A percentile compares a stretch with the other conserved stretches of the same genome.
These are phyloP conservation scores for Otis tarda DNA, from an alignment of 2,113 vertebrate genomes.

Conservation along the genomic window DNA sequence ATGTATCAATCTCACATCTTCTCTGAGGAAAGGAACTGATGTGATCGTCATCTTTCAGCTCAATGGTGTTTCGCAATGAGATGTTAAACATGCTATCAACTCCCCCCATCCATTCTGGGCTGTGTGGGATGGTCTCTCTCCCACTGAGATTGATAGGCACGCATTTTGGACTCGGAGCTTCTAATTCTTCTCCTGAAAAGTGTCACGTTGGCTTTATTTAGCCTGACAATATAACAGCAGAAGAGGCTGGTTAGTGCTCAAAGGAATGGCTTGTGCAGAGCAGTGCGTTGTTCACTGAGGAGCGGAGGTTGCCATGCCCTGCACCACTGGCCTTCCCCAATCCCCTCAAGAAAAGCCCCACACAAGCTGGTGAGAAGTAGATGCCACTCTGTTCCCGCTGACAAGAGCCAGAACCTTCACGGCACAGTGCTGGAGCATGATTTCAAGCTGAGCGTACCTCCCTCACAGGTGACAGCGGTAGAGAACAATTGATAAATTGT, in stretches of 20 bases:
- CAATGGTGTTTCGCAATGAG: not conserved
- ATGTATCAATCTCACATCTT: not conserved
- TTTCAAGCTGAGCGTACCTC: not conserved
- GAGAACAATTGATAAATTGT: not conserved
- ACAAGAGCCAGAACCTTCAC: not conserved
- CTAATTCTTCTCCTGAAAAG: not conserved
- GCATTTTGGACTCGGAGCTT: not conserved
- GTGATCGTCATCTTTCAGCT: not conserved
- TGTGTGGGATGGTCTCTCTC: not conserved
- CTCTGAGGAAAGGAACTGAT: not conserved
- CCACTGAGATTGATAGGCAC: not conserved
- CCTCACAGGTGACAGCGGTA: not conserved
- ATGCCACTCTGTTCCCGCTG: fast-evolving
- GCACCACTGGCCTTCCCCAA: not conserved
- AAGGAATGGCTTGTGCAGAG: not conserved
- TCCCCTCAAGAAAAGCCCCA: not conserved
- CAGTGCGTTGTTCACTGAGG: fast-evolving
- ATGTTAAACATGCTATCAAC: not conserved
- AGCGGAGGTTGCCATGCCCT: not conserved
- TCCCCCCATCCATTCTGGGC: not conserved
- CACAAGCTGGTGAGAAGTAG: not conserved
- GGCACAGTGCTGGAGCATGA: not conserved
- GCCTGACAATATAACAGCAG: not conserved
- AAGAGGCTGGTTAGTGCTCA: not conserved
- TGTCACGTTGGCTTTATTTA: not conserved